Base-by-base conservation (phyloP, 1,140 invertebrate species). In the Caligus rogercresseyi region DNA sequence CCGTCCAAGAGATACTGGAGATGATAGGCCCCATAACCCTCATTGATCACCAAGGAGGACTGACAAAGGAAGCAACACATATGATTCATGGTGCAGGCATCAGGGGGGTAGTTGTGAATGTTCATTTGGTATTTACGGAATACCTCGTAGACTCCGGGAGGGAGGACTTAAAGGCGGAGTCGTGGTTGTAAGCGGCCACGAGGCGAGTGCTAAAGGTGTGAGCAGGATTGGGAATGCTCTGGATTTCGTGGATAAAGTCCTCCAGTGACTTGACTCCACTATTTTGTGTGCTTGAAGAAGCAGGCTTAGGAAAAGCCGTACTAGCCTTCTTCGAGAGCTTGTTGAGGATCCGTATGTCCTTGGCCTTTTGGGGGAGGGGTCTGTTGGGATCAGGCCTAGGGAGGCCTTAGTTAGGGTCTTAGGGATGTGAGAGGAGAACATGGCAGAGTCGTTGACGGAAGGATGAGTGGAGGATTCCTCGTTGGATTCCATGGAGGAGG, bases 1-100 rank as follows among this genome's bases (percentile, higher is more conserved):
- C 82, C 86, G 75, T 97, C 86, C 19, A 98, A n/a, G 80, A 89
- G 86, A 73, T 98, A 99, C 70, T 98, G 92, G 70, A 96, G 89
- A 76, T 98, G 95, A 74, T 91, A 98, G 0, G 91, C 89, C 0
- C 95, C 95, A 72, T 84, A 93, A 1, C 70, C 77, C 23, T 20
- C 52, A 54, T 65, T 67, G 79, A 89, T 86, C 81, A 86, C 72
- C 67, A 96, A 76, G 11, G 90, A 87, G 66, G 84, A 87, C 67
- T 84, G 79, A 57, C 88, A 83, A 68, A 96, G 80, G 78, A 98
- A 98, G 67, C 84, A 78, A 66, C 76, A 75, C 74, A 86, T 97
- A 67, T 84, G 81, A 59, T 75, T 70, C 71, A 80, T 73, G 64
- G 79, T 79, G 71, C 83, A 83, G 72, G 90, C 84, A 54, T 80